Base-by-base conservation (phyloP, 2,797 vertebrate genomes). In the Columba guinea region DNA sequence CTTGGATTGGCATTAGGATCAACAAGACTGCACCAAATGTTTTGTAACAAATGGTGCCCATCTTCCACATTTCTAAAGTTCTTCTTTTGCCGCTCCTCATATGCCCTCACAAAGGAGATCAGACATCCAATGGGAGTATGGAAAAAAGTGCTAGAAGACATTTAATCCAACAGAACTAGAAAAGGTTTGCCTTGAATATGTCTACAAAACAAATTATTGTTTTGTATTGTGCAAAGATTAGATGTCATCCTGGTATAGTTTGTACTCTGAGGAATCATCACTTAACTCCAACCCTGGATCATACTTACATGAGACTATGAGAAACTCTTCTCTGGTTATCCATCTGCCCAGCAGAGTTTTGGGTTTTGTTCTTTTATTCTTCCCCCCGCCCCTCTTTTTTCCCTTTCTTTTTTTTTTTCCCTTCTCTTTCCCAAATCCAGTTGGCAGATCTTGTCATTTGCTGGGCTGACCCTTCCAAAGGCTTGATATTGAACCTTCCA, bases 401-500 rank as follows among this genome's bases (percentile, higher is more conserved):
- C 44, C 44, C 16, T 24, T 19, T 2, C 21, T 19, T 27, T 24
- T 60, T 28, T 8, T 89, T 74, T 37, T 37, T 37, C 10, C 32
- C 37, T 67, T 85, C 74, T 87, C 32, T 89, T 87, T 81, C 28
- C 63, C 64, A 90, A 74, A 49, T 93, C 83, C 63, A 70, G 56
- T 94, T 97, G 94, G 93, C 86, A 89, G 60, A 77, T 85, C 78
- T 68, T 65, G 10, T 87, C 76, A 87, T 87, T 84, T 90, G 32
- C 49, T 93, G 68, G 46, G 52, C n/a, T 95, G 93, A 93, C 93
- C 70, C 88, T 96, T 96, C 81, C 81, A 95, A 85, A 44, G 67
- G 32, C 74, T 95, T 93, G 77, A 92, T 89, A 82, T 41, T 89
- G 93, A 95, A 89, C 86, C 67, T 89, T 64, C 92, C 95, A 96